Evolutionary conservation across 1,140 invertebrate species (phyloP).

Genomic region (Drosophila persimilis): DNA sequence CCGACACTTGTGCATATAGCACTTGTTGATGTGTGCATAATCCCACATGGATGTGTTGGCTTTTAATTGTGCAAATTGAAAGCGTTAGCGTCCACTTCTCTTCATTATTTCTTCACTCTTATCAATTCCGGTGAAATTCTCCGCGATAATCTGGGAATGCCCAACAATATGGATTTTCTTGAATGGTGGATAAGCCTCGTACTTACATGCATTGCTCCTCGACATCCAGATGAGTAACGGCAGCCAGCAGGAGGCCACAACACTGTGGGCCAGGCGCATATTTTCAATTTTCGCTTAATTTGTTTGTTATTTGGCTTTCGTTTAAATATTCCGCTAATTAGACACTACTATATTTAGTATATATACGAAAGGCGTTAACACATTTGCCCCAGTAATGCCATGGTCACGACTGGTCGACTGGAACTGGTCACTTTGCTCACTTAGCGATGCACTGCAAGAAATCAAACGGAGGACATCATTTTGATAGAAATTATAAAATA

Average conservation of each 20-base stretch:
- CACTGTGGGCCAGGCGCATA: background rate
- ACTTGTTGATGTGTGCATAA: background rate
- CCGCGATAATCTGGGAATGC: background rate
- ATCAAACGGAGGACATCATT: background rate
- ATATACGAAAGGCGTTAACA: conserved; percentile 18
- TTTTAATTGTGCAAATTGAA: conserved; percentile 25
- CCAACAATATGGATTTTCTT: background rate
- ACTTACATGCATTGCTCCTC: conserved; percentile 40
- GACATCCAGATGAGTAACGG: conserved; percentile 23
- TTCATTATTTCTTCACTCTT: background rate
- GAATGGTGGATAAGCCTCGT: background rate
- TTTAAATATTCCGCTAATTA: conserved; percentile 29
- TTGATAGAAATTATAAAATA: background rate
- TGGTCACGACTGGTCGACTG: conserved; percentile 35
- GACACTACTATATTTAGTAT: conserved; percentile 25
- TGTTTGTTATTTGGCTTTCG: conserved; percentile 11
- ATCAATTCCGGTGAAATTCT: conserved; percentile 5
- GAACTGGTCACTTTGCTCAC: conserved; percentile 27
- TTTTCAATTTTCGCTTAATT: conserved; percentile 2
- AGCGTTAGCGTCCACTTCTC: conserved; percentile 4
- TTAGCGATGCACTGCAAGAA: conserved; percentile 40
- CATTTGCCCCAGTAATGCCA: conserved; percentile 35
- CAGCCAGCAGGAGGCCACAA: background rate
- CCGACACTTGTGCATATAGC: background rate
- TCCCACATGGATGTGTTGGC: too few relatives aligned